Conservation (phyloP, 53 echinoderm and acorn worm genomes). For the Crossaster papposus region DNA sequence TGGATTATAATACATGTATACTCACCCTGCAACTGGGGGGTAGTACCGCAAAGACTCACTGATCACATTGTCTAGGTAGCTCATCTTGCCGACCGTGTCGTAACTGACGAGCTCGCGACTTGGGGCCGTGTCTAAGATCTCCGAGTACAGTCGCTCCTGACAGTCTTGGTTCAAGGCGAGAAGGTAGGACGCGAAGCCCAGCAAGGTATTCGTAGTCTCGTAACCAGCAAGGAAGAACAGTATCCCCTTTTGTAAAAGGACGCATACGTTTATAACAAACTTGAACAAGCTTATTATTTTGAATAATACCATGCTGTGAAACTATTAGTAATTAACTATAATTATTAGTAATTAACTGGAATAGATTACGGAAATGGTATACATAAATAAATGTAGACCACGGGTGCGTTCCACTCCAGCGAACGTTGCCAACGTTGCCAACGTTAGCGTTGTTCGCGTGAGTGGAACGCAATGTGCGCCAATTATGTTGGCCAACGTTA, state of each 20-base stretch:
- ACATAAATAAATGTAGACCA: too few species aligned
- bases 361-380: too few species aligned
- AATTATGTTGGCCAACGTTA: too few species aligned
- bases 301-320: too few species aligned
- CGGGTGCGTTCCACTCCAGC: too few species aligned
- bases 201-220: conserved; percentile 71
- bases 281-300: too few species aligned
- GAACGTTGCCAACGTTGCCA: too few species aligned
- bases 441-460: too few species aligned
- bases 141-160: conserved; percentile 73
- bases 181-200: conserved; percentile 70
- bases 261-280: not conserved
- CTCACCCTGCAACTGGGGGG: conserved; percentile 68
- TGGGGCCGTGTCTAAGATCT: conserved; percentile 60
- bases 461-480: too few species aligned
- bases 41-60: conserved; percentile 71
- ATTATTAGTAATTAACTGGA: too few species aligned
- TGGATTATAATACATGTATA: not conserved
- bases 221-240: conserved; percentile 81
- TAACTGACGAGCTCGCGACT: conserved; percentile 64
- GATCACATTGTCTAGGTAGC: conserved; percentile 73
- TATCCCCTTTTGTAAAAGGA: conserved; percentile 55
- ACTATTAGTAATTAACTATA: too few species aligned
- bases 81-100: conserved; percentile 69
- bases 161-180: conserved; percentile 67